Base-by-base conservation (phyloP, 1,140 invertebrate genomes). In the Stratiolaelaps scimitus region DNA sequence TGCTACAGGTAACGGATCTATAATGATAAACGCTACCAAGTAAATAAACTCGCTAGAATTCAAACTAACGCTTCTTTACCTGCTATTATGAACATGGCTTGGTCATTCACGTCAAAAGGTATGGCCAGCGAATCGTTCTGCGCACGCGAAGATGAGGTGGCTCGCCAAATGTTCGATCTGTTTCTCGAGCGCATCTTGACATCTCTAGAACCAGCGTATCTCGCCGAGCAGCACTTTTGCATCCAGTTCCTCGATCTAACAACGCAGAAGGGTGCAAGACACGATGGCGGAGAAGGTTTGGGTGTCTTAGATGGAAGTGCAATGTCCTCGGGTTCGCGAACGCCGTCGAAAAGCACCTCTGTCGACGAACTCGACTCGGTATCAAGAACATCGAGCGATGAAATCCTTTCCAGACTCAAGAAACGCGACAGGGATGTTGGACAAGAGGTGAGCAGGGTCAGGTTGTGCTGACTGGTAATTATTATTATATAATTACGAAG, bases 221-320 rank as follows among this genome's bases (percentile, higher is more conserved):
- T 95, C 44, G 85, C 86, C 23, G 94, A 98, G 75, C 93, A 98
- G 78, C 85, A 92, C 69, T 98, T 98, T 78, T 96, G 91, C 75
- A 84, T 90, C 13, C 81, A 83, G 40, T 98, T 97, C 78, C 92
- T 98, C 73, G 87, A 92, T 71, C 78, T 96, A 48, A 86, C 90
- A 73, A 60, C 53, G 15, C 26, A 26, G 26, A 34, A 60, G 20
- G 34, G 34, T 29, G 23, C 53, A 2, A 26, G 53, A 2, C 53
- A 15, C 26, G 4, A 40, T 40, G 34, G 34, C 10, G 53, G 17
- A 26, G 53, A 60, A 26, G 23, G 23, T 20, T 17, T 60, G 34
- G 26, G 34, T 17, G 23, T 60, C 4, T 26, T 60, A 17, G 53
- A 60, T 17, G 34, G 53, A 29, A 60, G 53, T 34, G 53, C 17